A percentile compares a stretch with the other conserved stretches of the same genome.
phyloP scores from a whole-genome alignment of 2,113 vertebrate species.

The Hystrix cristata region DNA sequence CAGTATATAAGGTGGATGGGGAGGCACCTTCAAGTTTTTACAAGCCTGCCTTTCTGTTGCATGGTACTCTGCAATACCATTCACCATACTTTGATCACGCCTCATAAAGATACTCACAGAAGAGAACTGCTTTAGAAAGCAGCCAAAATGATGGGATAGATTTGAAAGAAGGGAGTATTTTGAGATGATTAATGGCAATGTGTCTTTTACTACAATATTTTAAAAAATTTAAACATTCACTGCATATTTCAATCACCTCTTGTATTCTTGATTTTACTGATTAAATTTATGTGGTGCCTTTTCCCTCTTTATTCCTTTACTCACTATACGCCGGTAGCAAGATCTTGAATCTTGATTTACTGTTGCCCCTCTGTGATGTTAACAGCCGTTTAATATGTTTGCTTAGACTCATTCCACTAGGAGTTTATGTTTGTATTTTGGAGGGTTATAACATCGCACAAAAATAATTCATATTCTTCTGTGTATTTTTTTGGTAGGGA shows the following conservation, averaged over 20 bases:
- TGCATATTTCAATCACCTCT: neutral
- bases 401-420: neutral
- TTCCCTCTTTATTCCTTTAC: neutral
- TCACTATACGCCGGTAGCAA: neutral
- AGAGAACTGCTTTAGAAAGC: too few relatives aligned
- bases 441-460: neutral
- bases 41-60: too few relatives aligned
- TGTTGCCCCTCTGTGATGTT: neutral
- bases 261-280: constrained; percentile 11
- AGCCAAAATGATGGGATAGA: neutral
- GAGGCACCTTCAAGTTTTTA: too few relatives aligned
- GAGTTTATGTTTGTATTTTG: neutral
- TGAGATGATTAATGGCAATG: neutral
- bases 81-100: too few relatives aligned
- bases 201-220: neutral
- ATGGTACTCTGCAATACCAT: too few relatives aligned
- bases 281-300: neutral
- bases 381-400: neutral
- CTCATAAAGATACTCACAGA: too few relatives aligned
- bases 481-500: neutral
- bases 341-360: constrained; percentile 5
- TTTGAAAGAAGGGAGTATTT: neutral
- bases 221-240: neutral
- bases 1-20: neutral
- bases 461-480: neutral